Percentiles rank a stretch among this genome's conserved stretches.
phyloP scores from a whole-genome alignment of 1,140 invertebrate species.

The Elysia chlorotica region DNA sequence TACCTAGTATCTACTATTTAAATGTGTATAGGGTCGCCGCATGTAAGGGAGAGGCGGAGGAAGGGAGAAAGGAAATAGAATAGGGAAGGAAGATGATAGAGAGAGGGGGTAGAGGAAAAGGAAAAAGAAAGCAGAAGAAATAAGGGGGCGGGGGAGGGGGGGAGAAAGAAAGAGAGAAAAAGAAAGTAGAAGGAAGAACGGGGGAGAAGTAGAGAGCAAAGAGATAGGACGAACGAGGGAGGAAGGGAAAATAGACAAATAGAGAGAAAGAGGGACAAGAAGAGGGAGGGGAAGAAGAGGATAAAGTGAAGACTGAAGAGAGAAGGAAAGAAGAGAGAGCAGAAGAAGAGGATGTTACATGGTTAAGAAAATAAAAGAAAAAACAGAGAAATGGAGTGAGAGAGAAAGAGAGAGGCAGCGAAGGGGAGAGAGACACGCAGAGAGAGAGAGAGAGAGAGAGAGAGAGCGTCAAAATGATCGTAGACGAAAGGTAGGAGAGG shows the following conservation, averaged over 20 bases:
- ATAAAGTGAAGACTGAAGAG: neutral
- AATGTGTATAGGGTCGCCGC: too few relatives aligned
- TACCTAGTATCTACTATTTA: too few relatives aligned
- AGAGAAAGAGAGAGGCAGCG: neutral
- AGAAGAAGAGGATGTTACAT: neutral
- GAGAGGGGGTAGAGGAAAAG: neutral
- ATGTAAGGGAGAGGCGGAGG: too few relatives aligned
- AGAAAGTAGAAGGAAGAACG: neutral
- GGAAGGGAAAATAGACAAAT: neutral
- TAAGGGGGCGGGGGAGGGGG: neutral
- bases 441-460: constrained; percentile 6
- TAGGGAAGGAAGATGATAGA: neutral
- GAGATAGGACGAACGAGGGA: too few relatives aligned
- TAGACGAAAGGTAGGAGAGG: neutral
- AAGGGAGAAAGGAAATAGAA: neutral
- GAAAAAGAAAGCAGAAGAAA: neutral
- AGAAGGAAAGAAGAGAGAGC: neutral
- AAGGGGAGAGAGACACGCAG: neutral
- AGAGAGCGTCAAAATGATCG: neutral
- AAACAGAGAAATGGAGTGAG: neutral
- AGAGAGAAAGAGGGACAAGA: neutral
- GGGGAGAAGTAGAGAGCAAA: neutral
- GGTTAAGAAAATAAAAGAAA: neutral
- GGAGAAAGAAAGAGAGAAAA: neutral
- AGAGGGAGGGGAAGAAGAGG: neutral